These are phyloP conservation scores for Cataglyphis rosenhaueri DNA, from an alignment of 2,888 invertebrate genomes.

Conservation along the genomic window DNA sequence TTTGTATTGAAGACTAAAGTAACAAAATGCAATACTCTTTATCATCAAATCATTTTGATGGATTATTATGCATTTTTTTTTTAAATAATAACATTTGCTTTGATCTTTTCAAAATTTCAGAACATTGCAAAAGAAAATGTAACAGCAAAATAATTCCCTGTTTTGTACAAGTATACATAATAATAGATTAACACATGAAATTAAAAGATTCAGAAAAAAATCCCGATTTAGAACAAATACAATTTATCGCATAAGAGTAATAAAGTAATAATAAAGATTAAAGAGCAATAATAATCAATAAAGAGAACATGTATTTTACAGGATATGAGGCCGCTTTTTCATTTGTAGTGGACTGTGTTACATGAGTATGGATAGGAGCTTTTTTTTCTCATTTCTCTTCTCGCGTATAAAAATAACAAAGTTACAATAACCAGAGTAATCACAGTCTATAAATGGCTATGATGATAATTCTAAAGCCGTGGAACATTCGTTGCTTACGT, in stretches of 20 bases:
- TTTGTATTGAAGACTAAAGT: constrained; percentile 17
- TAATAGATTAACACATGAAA: constrained; percentile 8
- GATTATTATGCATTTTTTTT: constrained; percentile 22
- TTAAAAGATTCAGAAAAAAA: constrained; percentile 16
- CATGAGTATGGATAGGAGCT: constrained; percentile 2
- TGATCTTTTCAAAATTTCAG: constrained; percentile 5
- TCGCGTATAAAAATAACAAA: constrained; percentile 65
- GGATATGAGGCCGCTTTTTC: neutral
- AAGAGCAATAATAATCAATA: neutral
- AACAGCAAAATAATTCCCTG: constrained; percentile 7
- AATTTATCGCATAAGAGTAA: constrained; percentile 16
- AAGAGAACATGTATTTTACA: constrained; percentile 32
- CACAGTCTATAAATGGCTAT: constrained; percentile 83
- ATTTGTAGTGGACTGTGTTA: constrained; percentile 23
- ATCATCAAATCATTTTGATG: constrained; percentile 14
- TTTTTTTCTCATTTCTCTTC: constrained; percentile 51
- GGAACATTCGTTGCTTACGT: constrained; percentile 66
- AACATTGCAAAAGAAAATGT: neutral
- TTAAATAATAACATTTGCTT: constrained; percentile 25
- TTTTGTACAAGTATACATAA: constrained; percentile 2
- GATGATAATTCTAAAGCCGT: constrained; percentile 73
- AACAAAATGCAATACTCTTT: constrained; percentile 38
- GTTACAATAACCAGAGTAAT: constrained; percentile 70
- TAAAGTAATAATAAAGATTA: constrained; percentile 13
- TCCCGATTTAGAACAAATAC: constrained; percentile 21